Percentiles rank a stretch among this genome's conserved stretches.
These are phyloP conservation scores for Tridacna crocea DNA, from an alignment of 2,888 invertebrate genomes.

Conservation along the genomic window DNA sequence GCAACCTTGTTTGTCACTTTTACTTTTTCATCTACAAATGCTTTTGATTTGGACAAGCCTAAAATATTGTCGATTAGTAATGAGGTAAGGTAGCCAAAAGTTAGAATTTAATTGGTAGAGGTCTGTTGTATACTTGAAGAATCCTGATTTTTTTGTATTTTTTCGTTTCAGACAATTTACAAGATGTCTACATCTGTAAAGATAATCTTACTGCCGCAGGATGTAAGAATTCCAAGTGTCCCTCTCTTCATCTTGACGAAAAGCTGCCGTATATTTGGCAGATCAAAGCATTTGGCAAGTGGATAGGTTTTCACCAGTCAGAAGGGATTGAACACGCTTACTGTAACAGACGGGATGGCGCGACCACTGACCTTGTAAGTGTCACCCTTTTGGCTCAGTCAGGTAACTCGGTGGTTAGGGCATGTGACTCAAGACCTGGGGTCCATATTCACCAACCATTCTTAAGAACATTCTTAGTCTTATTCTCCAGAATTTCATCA, in stretches of 20 bases:
- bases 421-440: too few relatives aligned
- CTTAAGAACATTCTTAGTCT: too few relatives aligned
- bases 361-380: conserved; percentile 6
- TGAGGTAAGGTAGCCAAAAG: too few relatives aligned
- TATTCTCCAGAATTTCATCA: too few relatives aligned
- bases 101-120: too few relatives aligned
- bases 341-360: background rate
- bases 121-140: too few relatives aligned
- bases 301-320: conserved; percentile 21
- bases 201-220: background rate
- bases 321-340: conserved; percentile 27
- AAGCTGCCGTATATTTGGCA: conserved; percentile 53
- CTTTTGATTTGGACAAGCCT: too few relatives aligned
- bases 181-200: background rate
- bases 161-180: background rate
- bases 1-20: too few relatives aligned
- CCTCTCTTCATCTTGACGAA: background rate
- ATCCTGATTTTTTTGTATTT: background rate
- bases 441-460: too few relatives aligned
- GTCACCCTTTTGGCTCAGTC: background rate
- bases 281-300: conserved; percentile 33
- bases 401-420: too few relatives aligned
- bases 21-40: too few relatives aligned
- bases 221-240: background rate
- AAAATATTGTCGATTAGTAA: too few relatives aligned